Conservation (phyloP, 2,113 vertebrate species). For the Lycocorax pyrrhopterus region DNA sequence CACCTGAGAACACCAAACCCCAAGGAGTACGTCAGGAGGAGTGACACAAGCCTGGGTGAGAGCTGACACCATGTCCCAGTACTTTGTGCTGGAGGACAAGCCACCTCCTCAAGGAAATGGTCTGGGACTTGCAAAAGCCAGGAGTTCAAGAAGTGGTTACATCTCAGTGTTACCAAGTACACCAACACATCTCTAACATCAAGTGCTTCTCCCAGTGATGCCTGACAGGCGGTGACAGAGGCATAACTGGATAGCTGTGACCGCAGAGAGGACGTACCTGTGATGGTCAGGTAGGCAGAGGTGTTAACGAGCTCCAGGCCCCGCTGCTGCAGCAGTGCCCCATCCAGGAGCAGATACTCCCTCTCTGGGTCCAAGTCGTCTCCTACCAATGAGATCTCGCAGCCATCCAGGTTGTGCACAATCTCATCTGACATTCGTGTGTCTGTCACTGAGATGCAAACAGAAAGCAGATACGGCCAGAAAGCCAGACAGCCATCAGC, state of each 20-base stretch:
- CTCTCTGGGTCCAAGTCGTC: slow-evolving; percentile 90
- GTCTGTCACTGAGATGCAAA: slow-evolving; percentile 67
- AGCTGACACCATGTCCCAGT: not conserved
- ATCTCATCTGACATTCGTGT: slow-evolving; percentile 92
- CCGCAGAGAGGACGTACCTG: slow-evolving; percentile 70
- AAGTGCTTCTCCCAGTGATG: not conserved
- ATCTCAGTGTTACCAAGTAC: not conserved
- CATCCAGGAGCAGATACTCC: slow-evolving; percentile 89
- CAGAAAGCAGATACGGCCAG: not conserved
- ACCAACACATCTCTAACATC: not conserved
- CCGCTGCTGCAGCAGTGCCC: slow-evolving; percentile 83
- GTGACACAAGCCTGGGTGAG: not conserved
- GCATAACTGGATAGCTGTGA: not conserved
- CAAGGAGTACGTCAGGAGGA: not conserved
- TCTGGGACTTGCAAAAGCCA: not conserved
- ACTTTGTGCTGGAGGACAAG: not conserved
- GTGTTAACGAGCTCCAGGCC: slow-evolving; percentile 93
- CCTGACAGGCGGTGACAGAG: not conserved
- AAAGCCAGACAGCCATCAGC: not conserved
- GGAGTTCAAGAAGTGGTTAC: not conserved
- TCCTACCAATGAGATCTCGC: slow-evolving; percentile 90
- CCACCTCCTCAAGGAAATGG: not conserved
- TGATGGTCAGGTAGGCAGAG: slow-evolving; percentile 90
- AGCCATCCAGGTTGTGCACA: slow-evolving; percentile 94
- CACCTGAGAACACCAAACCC: not conserved